Evolutionary conservation across 2,113 vertebrate genomes (phyloP), one percentile per base, ranked within the genome.

Genomic region (Desmodus rotundus): DNA sequence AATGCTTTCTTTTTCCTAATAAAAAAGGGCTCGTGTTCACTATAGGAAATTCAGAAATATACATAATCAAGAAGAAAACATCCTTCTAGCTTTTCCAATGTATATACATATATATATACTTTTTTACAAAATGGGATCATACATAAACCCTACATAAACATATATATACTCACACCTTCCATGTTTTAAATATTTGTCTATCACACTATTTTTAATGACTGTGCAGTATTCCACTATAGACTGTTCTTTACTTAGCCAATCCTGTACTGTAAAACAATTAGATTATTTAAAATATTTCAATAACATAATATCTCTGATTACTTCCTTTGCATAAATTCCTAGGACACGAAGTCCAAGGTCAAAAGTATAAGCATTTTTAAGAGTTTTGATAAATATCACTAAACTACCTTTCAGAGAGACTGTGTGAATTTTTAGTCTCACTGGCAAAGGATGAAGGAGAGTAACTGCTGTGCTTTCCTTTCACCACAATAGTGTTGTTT

Each of bases 241-340:
- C 56, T 56, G 45, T 74, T 52, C 12, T 63, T 82, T 68, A 87
- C 63, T 84, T 74, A 91, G 74, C 47, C 38, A 88, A 54, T 72
- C 33, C 14, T 12, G 33, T 78, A 77, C 12, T 74, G 17, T 88
- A 91, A 95, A 87, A 93, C 33, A 90, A 86, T 24, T 91, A 93
- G 26, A 92, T 73, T 83, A 50, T 74, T 90, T 89, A 70, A 41
- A 93, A 72, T 91, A 93, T 74, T 87, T 76, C 16, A 91, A 22
- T 65, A 76, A 90, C 15, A 87, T 0, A 77, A 33, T n/a, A 95
- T 56, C 33, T 70, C 36, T 85, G n/a, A 70, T 72, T 85, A 72
- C 63, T 93, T 95, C 68, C 90, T 90, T 78, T 87, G 76, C 33
- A 76, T 83, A 87, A 93, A 87, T 81, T 73, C 33, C 26, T 80